Base-by-base conservation (phyloP, 2,888 invertebrate genomes). In the Myathropa florea region DNA sequence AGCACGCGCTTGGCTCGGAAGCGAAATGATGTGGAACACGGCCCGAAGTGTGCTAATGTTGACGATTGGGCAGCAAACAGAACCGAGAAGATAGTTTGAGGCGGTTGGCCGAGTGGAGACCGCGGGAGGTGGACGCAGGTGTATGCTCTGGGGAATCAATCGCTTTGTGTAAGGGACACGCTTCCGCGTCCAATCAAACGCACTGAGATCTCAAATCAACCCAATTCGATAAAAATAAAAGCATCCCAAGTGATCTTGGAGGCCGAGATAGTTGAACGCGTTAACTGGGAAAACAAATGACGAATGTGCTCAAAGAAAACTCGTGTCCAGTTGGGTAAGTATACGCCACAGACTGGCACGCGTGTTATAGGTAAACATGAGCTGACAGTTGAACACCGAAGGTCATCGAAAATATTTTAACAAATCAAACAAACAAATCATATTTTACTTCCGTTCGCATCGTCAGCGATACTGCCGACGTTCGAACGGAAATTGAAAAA, bases 1-100 rank as follows among this genome's bases (percentile, higher is more conserved):
- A 61, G 59, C 79, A 73, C 68, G 79, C 79, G 46, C 68, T 79
- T 61, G 4, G 4, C 57, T 57, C 24, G 57, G 57, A 46, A 46
- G 46, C 46, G 46, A 46, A 18, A 18, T 18, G 46, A 46, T 46
- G 46, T 46, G 18, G 46, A n/a, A 18, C 46, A 46, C 46, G 46
- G 46, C 4, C 46, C 23, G 57, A 57, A n/a, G 4, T 18, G 53
- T 53, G 24, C 24, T 57, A 53, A n/a, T 53, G 57, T 57, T 57
- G 57, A 57, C 6, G 24, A 57, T 53, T 18, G 21, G 21, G 23
- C 12, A 12, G 12, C 10, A 24, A 57, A 57, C 9, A 4, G 3
- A 57, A 24, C 57, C 12, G 33, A 33, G 33, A 33, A 33, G 12
- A 46, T 46, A 46, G 46, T 46, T 46, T 18, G 18, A 7, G 46